Evolutionary conservation across 2,888 invertebrate species (phyloP).

Genomic region (Nephrocerus scutellatus): DNA sequence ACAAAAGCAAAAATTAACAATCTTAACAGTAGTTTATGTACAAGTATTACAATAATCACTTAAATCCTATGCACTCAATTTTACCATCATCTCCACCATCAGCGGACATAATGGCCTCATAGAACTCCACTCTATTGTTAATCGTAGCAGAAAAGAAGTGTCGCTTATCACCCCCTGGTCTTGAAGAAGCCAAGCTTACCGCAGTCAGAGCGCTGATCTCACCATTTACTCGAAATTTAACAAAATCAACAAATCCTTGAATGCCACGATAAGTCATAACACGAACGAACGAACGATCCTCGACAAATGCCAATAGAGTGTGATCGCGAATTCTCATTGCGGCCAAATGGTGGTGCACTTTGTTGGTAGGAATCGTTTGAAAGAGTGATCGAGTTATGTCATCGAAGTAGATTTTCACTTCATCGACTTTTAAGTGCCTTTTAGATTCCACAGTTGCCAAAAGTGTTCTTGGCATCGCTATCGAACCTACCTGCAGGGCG

Average conservation of each 20-base stretch:
- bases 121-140: too few relatives aligned
- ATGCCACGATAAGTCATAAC: constrained; percentile 41
- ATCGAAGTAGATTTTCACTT: constrained; percentile 49
- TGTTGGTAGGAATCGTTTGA: constrained; percentile 50
- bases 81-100: too few relatives aligned
- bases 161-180: too few relatives aligned
- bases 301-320: constrained; percentile 50
- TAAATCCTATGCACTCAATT: too few relatives aligned
- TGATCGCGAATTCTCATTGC: constrained; percentile 46
- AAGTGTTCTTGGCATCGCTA: constrained; percentile 29
- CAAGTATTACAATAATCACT: too few relatives aligned
- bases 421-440: constrained; percentile 29
- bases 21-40: too few relatives aligned
- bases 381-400: constrained; percentile 46
- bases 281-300: constrained; percentile 35
- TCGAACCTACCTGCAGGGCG: constrained; percentile 14
- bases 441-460: constrained; percentile 39
- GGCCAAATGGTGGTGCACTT: constrained; percentile 49
- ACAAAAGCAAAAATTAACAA: too few relatives aligned
- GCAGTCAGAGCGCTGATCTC: constrained; percentile 27
- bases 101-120: too few relatives aligned
- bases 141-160: too few relatives aligned
- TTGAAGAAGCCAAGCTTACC: constrained; percentile 24
- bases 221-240: constrained; percentile 24
- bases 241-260: constrained; percentile 41